phyloP scores from a whole-genome alignment of 2,888 invertebrate species.

The Diogma glabrata region DNA sequence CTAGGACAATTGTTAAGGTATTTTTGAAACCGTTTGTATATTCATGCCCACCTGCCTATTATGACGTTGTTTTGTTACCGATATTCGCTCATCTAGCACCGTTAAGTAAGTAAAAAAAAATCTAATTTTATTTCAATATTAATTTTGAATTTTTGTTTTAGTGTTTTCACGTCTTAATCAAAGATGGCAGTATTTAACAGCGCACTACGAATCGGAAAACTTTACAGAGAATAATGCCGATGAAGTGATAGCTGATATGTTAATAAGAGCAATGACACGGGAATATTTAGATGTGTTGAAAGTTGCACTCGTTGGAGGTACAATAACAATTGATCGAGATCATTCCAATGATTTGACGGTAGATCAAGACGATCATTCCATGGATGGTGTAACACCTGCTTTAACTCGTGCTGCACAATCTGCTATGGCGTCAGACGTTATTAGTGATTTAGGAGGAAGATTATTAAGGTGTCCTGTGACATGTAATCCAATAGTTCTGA shows the following conservation, averaged over 20 bases:
- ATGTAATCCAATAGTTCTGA: conserved; percentile 50
- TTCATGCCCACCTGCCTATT: conserved; percentile 74
- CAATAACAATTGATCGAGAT: conserved; percentile 32
- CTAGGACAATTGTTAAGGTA: conserved; percentile 69
- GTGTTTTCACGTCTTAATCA: conserved; percentile 57
- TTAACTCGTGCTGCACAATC: conserved; percentile 36
- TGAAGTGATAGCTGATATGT: conserved; percentile 74
- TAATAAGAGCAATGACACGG: conserved; percentile 72
- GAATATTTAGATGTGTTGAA: conserved; percentile 79
- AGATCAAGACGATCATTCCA: conserved; percentile 55
- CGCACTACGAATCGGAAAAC: conserved; percentile 62
- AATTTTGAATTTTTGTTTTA: conserved; percentile 24
- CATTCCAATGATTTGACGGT: conserved; percentile 36
- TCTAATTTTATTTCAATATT: background rate
- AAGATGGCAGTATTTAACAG: conserved; percentile 70
- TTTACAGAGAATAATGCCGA: conserved; percentile 70
- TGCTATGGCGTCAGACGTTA: conserved; percentile 53
- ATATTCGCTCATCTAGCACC: conserved; percentile 67
- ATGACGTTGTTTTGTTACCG: conserved; percentile 63
- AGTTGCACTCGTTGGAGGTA: conserved; percentile 61
- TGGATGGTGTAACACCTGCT: conserved; percentile 51
- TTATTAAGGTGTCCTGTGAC: conserved; percentile 54
- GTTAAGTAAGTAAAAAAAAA: conserved; percentile 48
- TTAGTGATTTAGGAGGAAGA: conserved; percentile 69
- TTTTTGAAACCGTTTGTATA: conserved; percentile 78